Conservation (phyloP, 2,797 vertebrate genomes). For the Telmatherina bonti region DNA sequence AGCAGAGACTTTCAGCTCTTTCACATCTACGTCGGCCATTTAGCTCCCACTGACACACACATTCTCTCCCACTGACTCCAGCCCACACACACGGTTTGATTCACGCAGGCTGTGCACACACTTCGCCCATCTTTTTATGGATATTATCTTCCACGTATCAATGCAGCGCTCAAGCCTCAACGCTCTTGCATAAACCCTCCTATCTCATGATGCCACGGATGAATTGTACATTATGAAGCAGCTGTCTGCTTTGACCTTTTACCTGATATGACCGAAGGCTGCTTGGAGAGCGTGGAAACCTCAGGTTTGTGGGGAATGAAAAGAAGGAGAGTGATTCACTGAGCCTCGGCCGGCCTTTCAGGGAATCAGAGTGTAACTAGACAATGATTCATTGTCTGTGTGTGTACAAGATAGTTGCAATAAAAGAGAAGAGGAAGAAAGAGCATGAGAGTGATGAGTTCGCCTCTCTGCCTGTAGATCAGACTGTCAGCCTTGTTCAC, state of each 20-base stretch:
- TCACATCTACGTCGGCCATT: constrained; percentile 45
- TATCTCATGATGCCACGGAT: constrained; percentile 6
- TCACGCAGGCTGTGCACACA: constrained; percentile 42
- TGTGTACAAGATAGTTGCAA: constrained; percentile 59
- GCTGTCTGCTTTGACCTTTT: constrained; percentile 37
- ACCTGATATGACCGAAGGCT: constrained; percentile 36
- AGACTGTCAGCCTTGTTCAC: constrained; percentile 66
- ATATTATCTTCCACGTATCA: constrained; percentile 9
- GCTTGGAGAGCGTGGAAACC: constrained; percentile 8
- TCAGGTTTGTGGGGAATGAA: constrained; percentile 31
- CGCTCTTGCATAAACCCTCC: constrained; percentile 39
- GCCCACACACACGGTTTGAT: constrained; percentile 49
- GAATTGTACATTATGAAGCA: constrained; percentile 30
- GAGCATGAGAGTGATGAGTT: constrained; percentile 59
- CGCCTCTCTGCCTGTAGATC: constrained; percentile 55
- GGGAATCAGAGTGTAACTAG: constrained; percentile 63
- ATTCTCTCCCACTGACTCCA: constrained; percentile 19
- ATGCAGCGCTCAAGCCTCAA: constrained; percentile 31
- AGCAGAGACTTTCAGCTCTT: constrained; percentile 40
- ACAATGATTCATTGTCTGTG: constrained; percentile 70
- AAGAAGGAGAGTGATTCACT: constrained; percentile 54
- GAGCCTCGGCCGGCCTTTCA: constrained; percentile 51
- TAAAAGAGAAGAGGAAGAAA: constrained; percentile 47
- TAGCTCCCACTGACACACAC: constrained; percentile 43
- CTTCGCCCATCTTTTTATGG: constrained; percentile 1